Conservation (phyloP, 2,888 invertebrate species). For the Didymodactylos carnosus region DNA sequence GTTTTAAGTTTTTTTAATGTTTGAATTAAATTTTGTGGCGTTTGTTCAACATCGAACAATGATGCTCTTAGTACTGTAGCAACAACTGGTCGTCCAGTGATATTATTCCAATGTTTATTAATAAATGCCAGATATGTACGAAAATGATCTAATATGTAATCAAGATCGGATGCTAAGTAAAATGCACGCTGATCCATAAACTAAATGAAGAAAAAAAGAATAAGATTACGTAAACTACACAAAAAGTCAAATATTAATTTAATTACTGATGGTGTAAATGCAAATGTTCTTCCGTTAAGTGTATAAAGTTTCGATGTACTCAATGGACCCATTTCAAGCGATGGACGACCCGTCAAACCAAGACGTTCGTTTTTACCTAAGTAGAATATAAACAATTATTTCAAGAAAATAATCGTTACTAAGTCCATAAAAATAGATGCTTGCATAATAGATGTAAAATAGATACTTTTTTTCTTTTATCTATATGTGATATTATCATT, state of each 20-base stretch:
- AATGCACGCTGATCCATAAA: slow-evolving; percentile 37
- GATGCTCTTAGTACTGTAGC: neutral
- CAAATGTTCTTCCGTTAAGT: slow-evolving; percentile 33
- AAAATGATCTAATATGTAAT: slow-evolving; percentile 88
- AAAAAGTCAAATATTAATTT: neutral
- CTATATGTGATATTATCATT: too few species aligned
- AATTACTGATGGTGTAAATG: slow-evolving; percentile 35
- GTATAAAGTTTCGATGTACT: slow-evolving; percentile 94
- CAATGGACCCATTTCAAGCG: slow-evolving; percentile 74
- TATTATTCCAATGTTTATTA: slow-evolving; percentile 81
- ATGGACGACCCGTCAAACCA: slow-evolving; percentile 76
- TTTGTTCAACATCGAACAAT: neutral
- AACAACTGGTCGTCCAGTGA: slow-evolving; percentile 82
- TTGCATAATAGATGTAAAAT: neutral
- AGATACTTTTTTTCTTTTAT: neutral
- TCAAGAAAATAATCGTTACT: too few species aligned
- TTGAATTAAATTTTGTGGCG: neutral
- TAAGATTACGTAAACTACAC: neutral
- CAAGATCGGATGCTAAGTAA: slow-evolving; percentile 93
- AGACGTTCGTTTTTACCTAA: slow-evolving; percentile 76
- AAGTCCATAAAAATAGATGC: too few species aligned
- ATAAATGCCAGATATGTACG: slow-evolving; percentile 91
- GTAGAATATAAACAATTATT: too few species aligned
- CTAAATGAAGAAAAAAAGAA: slow-evolving; percentile 35
- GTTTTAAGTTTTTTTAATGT: slow-evolving; percentile 94